These are phyloP conservation scores for Dinomys branickii DNA, from an alignment of 2,113 vertebrate genomes.

Conservation along the genomic window DNA sequence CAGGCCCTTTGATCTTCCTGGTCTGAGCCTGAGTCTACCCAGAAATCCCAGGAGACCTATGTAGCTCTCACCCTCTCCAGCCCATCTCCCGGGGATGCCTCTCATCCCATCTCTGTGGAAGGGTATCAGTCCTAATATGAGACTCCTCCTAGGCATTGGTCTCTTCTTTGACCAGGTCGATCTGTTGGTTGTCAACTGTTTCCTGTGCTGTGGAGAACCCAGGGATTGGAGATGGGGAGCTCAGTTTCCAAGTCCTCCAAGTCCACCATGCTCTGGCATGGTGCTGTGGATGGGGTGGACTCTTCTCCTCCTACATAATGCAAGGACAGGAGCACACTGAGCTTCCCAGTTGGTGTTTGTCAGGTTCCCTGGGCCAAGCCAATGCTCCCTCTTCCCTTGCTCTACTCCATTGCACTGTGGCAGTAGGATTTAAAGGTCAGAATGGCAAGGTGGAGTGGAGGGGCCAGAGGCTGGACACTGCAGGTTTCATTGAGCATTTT, in stretches of 20 bases:
- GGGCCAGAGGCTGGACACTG: neutral
- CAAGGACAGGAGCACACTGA: constrained; percentile 59
- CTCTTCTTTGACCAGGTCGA: neutral
- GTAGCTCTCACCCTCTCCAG: neutral
- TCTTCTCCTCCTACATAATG: constrained; percentile 76
- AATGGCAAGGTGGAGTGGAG: neutral
- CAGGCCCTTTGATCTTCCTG: neutral
- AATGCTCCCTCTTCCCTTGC: neutral
- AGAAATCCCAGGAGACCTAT: neutral
- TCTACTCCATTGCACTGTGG: rapidly evolving
- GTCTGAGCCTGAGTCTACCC: neutral
- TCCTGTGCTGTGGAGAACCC: neutral
- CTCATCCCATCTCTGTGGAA: neutral
- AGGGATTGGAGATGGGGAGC: neutral
- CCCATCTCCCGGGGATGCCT: neutral
- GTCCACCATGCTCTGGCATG: neutral
- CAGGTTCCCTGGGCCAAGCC: constrained; percentile 56
- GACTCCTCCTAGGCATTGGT: neutral
- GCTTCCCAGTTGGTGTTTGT: constrained; percentile 68
- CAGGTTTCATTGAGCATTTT: neutral
- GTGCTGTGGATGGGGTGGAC: neutral
- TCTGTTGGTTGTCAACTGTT: neutral
- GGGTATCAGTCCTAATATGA: neutral
- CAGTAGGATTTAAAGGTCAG: neutral
- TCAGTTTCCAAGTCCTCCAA: neutral